Evolutionary conservation across 2,797 vertebrate genomes (phyloP), one percentile per base, ranked within the genome.

Genomic region (Sebastes kiyomatsui): DNA sequence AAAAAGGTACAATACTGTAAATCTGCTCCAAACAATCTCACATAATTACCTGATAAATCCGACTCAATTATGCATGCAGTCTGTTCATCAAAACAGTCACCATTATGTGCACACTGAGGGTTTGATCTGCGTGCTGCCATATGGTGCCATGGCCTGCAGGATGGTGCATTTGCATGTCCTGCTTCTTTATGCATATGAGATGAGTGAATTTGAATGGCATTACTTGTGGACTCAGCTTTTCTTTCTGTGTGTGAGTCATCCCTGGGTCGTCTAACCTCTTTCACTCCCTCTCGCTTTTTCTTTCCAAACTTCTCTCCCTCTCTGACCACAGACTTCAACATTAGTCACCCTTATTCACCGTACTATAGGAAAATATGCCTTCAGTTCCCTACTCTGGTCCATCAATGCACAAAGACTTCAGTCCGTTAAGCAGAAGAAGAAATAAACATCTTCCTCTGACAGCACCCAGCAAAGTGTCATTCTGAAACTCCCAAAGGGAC

Each of bases 41-140:
- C 33, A 77, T 62, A 70, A 28, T 67, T 16, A 75, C 77, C 75
- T 88, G 81, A 85, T 79, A 68, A 81, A 79, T 49, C 52, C 27
- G 13, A 5, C 65, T 80, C 32, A 66, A 85, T 90, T 89, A 90
- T 88, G 81, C 84, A 89, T 85, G 74, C 90, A 89, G 72, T 86
- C 84, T 89, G 75, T 73, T 87, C 83, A 82, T 85, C 67, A 85
- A 32, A 81, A 68, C 74, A 82, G 33, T 52, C 81, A 28, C n/a
- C 28, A 68, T 77, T 52, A 65, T 62, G 69, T 85, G 35, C 33
- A 79, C 5, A 3, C n/a, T 23, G 30, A 83, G 75, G 72, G 42
- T 81, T 76, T 84, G 84, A 81, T 82, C 56, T 82, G 77, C 13
- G 35, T 14, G 75, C 49, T 67, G 85, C 87, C 91, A 92, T 90